Percentiles rank a stretch among this genome's conserved stretches.
Conservation (phyloP, 2,797 vertebrate species). For the Coregonus suidteri region DNA sequence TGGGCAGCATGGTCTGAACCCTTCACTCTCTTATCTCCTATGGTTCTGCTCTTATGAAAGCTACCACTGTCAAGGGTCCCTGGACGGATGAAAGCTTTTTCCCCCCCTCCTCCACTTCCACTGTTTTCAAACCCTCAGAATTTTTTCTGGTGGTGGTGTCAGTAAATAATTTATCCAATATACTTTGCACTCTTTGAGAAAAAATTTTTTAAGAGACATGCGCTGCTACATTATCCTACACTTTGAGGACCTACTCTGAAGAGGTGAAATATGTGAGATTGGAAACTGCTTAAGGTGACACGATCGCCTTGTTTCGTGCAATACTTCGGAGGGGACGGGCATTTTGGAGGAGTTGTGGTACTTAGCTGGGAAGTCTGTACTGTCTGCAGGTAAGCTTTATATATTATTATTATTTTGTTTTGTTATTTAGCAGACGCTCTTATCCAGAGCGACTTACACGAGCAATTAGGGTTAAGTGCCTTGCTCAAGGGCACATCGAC, state of each 20-base stretch:
- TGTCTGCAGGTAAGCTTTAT: not conserved
- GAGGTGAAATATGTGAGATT: constrained; percentile 50
- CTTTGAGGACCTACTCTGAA: constrained; percentile 47
- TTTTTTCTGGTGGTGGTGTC: constrained; percentile 64
- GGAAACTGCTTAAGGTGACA: constrained; percentile 41
- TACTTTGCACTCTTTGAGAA: constrained; percentile 80
- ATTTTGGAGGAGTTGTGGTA: not conserved
- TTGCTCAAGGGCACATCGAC: too few relatives aligned
- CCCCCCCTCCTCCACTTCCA: constrained; percentile 38
- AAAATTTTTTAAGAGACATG: constrained; percentile 54
- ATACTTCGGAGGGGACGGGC: not conserved
- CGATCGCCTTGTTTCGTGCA: constrained; percentile 4
- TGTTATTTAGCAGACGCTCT: too few relatives aligned
- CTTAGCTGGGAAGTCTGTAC: not conserved
- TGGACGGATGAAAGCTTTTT: constrained; percentile 74
- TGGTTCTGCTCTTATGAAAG: constrained; percentile 73
- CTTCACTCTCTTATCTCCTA: constrained; percentile 72
- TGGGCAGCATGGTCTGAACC: constrained; percentile 66
- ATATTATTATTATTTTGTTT: not conserved
- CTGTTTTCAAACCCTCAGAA: constrained; percentile 69
- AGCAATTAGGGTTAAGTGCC: too few relatives aligned
- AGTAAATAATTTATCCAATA: constrained; percentile 81
- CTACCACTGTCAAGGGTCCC: constrained; percentile 75
- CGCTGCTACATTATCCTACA: constrained; percentile 59
- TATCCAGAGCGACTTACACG: too few relatives aligned